Evolutionary conservation across 2,797 vertebrate genomes (phyloP), one percentile per base, ranked within the genome.

Genomic region (Acropternis orthonyx): DNA sequence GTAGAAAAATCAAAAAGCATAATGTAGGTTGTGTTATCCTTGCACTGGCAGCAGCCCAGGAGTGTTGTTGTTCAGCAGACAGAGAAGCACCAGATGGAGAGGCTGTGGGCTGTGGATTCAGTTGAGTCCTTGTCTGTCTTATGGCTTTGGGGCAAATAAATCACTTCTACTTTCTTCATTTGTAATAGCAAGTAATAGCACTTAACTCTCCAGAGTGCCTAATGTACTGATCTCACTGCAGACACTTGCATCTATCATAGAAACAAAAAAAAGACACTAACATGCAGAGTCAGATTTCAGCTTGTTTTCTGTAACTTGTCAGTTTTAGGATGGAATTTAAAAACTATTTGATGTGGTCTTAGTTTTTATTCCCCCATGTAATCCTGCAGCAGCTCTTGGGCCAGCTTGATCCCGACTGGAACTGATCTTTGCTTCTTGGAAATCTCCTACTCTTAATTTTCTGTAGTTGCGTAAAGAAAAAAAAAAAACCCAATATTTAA

Each of bases 81-180:
- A 80, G 46, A 27, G 66, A 15, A 69, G 55, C 46, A 85, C 30
- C 89, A 92, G 89, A 91, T 89, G 94, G 93, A 68, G 58, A 44
- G 27, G 76, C 85, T 88, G 46, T 63, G 71, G 89, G 77, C 77
- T 94, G 43, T 87, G 76, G 30, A 4, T 78, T 59, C 69, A 44
- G 58, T 17, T 22, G 32, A 89, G 74, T 39, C 52, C 34, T 41
- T 51, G 54, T 77, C 68, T 83, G 52, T 41, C 43, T 69, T 18
- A 10, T 0, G 43, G 43, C 65, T 94, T 80, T 67, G 22, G 65
- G 92, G 68, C 49, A 89, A 66, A 85, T 61, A 85, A 87, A 87
- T 77, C 51, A 19, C 44, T 85, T 59, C 74, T 23, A 4, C 23
- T 88, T 93, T 62, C 49, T 86, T 56, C 24, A 17, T 85, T 61